Conservation (phyloP, 2,797 vertebrate genomes). For the Bovichtus variegatus region DNA sequence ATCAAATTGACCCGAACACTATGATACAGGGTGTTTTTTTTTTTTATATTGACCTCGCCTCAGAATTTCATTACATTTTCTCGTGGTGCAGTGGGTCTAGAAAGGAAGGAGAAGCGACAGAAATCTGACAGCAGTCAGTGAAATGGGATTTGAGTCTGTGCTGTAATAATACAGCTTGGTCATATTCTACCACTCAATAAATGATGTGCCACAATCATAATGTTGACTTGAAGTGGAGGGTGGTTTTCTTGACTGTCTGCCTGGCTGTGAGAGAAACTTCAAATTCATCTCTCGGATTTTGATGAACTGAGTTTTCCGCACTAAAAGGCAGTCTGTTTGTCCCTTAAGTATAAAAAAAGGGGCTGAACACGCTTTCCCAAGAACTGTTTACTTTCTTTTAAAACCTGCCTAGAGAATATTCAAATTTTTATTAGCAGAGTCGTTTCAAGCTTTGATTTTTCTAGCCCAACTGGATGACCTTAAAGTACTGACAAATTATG, state of each 20-base stretch:
- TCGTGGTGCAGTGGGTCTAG: conserved; percentile 25
- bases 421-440: conserved; percentile 43
- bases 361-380: conserved; percentile 31
- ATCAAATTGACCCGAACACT: conserved; percentile 45
- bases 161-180: conserved; percentile 52
- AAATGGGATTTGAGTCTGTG: conserved; percentile 58
- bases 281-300: conserved; percentile 15
- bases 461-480: conserved; percentile 49
- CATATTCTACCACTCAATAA: conserved; percentile 40
- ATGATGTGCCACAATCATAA: conserved; percentile 18
- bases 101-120: conserved; percentile 46
- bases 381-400: conserved; percentile 48
- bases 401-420: conserved; percentile 41
- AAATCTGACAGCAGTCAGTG: conserved; percentile 26
- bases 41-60: conserved; percentile 28
- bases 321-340: conserved; percentile 19
- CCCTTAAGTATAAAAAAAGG: conserved; percentile 14
- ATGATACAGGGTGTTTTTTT: conserved; percentile 8
- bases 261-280: conserved; percentile 27
- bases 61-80: conserved; percentile 66
- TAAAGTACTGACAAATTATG: conserved; percentile 65
- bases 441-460: conserved; percentile 53
- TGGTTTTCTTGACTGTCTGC: not conserved
- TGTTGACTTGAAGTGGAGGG: conserved; percentile 22
- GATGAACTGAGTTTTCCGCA: conserved; percentile 9